Evolutionary conservation across 2,888 invertebrate genomes (phyloP), one percentile per base, ranked within the genome.

Genomic region (Epiblema foenella): DNA sequence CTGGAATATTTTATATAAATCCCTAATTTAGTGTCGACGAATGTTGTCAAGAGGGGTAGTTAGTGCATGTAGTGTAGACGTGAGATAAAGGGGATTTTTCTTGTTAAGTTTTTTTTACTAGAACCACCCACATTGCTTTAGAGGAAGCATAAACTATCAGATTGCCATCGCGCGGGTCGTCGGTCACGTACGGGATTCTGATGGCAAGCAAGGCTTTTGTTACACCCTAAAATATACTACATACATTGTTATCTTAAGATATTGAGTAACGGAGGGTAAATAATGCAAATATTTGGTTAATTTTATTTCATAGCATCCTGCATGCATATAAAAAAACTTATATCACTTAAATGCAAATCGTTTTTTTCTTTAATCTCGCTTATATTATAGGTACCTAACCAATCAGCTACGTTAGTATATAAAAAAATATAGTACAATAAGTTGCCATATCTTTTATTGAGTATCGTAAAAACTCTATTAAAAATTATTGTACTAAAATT

Each of bases 111-210:
- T 62, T 52, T 20, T 64, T 15, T 24, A 54, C 20, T 18, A 49
- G 54, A 65, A 39, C 77, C 79, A 79, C 85, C 80, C 83, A 80
- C 77, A 70, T 77, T 71, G 69, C 60, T 74, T 77, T 79, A 77
- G 67, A 82, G 85, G 84, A 85, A 83, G 78, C 72, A 73, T 51
- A 80, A 83, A 73, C 72, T 81, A 82, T 86, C 81, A 74, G 74
- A 76, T 86, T 80, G 73, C 83, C 64, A 76, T 75, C 75, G 68
- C 68, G 72, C 73, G 59, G 63, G 69, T 79, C 65, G 85, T 85
- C 83, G 77, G 84, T 80, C 86, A 87, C 86, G 84, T 74, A 75
- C 75, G 54, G 56, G 56, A 59, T 70, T 52, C 65, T 75, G 60
- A 69, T 46, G 59, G 29, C 18, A 58, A 15, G 62, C 24, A 52